Evolutionary conservation across 2,113 vertebrate genomes (phyloP).

Genomic region (Falcunculus frontatus): DNA sequence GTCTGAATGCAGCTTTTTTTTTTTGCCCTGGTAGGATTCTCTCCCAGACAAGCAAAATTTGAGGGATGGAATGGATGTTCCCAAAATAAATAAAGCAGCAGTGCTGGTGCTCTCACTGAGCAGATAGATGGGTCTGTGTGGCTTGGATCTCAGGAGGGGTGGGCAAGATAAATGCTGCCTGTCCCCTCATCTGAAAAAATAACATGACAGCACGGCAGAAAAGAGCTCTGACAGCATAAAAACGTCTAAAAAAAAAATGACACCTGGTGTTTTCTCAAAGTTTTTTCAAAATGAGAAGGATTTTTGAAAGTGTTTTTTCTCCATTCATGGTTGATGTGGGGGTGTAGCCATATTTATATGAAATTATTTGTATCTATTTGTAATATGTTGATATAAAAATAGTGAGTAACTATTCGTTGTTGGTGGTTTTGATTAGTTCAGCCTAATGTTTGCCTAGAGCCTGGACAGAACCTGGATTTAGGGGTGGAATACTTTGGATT

Average conservation of each 20-base stretch:
- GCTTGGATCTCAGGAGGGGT: background rate
- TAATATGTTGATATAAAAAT: background rate
- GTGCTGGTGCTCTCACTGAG: background rate
- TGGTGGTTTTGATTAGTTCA: background rate
- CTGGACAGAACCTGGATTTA: background rate
- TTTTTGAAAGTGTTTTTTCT: background rate
- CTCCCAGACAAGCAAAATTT: background rate
- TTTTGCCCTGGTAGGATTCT: background rate
- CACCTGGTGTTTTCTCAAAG: background rate
- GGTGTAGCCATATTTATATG: background rate
- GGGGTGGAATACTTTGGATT: background rate
- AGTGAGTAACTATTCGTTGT: fast-evolving
- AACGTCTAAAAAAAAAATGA: background rate
- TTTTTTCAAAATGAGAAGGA: background rate
- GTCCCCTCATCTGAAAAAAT: background rate
- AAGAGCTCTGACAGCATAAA: background rate
- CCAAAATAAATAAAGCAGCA: background rate
- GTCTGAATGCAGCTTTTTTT: background rate
- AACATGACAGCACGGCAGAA: background rate
- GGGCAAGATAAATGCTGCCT: background rate
- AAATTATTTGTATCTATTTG: background rate
- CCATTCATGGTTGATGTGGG: background rate
- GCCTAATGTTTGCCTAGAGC: background rate
- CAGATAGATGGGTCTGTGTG: background rate
- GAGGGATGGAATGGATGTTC: background rate